Evolutionary conservation across 2,113 vertebrate genomes (phyloP).

Genomic region (Pterocles gutturalis): DNA sequence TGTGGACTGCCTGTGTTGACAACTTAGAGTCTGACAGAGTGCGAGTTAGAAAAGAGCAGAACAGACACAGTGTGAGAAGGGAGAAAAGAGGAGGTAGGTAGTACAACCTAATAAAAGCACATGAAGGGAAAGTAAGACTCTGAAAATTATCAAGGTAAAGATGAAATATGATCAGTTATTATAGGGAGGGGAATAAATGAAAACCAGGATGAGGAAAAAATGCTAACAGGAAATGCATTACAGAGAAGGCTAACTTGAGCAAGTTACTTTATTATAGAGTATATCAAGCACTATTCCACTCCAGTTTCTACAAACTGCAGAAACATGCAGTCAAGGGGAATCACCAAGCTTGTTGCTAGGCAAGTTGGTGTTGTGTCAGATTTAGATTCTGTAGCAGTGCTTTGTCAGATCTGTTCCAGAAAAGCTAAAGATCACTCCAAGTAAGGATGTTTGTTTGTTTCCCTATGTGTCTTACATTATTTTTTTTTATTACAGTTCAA

Average conservation of each 20-base stretch:
- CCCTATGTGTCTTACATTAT: neutral
- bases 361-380: neutral
- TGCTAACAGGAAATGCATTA: neutral
- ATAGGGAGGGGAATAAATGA: neutral
- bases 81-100: neutral
- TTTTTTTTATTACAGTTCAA: neutral
- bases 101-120: neutral
- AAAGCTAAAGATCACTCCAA: neutral
- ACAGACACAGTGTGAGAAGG: neutral
- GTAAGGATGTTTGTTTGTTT: neutral
- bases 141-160: neutral
- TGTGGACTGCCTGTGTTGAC: accelerated
- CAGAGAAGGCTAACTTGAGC: neutral
- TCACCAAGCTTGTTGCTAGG: neutral
- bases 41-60: neutral
- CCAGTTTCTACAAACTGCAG: neutral
- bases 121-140: neutral
- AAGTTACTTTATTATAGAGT: neutral
- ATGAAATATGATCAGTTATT: neutral
- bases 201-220: neutral
- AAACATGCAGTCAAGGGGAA: accelerated
- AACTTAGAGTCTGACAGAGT: neutral
- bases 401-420: neutral
- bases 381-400: neutral
- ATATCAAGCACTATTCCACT: neutral